Base-by-base conservation (phyloP, 1,140 invertebrate species). In the Drosophila bifasciata region DNA sequence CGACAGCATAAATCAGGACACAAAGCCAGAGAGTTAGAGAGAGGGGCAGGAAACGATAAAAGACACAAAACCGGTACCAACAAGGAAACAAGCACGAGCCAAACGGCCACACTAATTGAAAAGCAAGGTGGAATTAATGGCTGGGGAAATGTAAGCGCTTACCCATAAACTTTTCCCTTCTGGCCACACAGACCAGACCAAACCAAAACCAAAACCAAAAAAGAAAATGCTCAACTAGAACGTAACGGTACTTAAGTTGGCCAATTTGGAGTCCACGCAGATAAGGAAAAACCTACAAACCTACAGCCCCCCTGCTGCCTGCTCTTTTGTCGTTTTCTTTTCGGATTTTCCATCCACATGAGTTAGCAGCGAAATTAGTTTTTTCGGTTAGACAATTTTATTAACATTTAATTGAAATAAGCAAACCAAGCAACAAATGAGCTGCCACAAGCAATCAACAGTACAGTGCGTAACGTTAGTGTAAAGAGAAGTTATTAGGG, bases 161-260 rank as follows among this genome's bases (percentile, higher is more conserved):
- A n/a, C 28, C 76, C 36, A 73, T 49, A 60, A 50, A 60, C 40
- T 70, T 59, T 80, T 70, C 44, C 41, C 17, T 5, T 5, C 51
- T 32, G 16, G 53, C 60, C 15, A 36, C 15, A 36, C 36, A 48
- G 48, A 50, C 32, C 44, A 8, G 19, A 72, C 45, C 67, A 36
- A 51, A 60, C 40, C 23, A 66, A 72, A 36, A 21, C 8, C 51
- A 56, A 56, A 19, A 19, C 19, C 19, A 19, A 19, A 21, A 69
- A 75, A 67, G 55, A 48, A 71, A 76, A 71, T 23, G 25, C 45
- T 41, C 9, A 84, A 79, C 83, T 84, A 74, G 77, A 84, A 84
- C 84, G 85, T 77, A 79, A 89, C 73, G 85, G 84, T 67, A 89
- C 84, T 89, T 89, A 89, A 89, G 84, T 89, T 89, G 45, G 79